A percentile compares a stretch with the other conserved stretches of the same genome.
phyloP scores from a whole-genome alignment of 2,797 vertebrate genomes.

The Amblyopsis hoosieri region DNA sequence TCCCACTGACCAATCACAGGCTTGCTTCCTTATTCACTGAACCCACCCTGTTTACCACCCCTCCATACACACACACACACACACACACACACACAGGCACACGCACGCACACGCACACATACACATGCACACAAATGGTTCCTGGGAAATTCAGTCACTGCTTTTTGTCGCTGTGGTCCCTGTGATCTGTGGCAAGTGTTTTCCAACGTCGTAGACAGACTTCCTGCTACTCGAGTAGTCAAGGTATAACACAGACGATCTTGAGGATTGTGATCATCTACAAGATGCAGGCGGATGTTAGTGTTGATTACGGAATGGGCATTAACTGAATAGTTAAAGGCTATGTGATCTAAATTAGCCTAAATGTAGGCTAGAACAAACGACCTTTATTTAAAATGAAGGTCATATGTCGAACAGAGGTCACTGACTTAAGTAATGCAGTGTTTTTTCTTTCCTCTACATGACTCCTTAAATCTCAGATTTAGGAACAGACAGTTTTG shows the following conservation, averaged over 20 bases:
- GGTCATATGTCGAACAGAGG: conserved; percentile 24
- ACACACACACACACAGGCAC: neutral
- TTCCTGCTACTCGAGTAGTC: too few relatives aligned
- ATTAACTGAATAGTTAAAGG: neutral
- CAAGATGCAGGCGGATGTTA: neutral
- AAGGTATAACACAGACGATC: neutral
- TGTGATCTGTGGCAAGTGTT: neutral
- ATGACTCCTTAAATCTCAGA: neutral
- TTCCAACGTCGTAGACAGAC: neutral
- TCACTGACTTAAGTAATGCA: too few relatives aligned
- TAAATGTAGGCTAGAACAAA: conserved; percentile 60
- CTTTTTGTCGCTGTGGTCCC: neutral
- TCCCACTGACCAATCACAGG: conserved; percentile 53
- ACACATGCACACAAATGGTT: neutral
- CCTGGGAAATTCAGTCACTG: neutral
- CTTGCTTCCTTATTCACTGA: conserved; percentile 62
- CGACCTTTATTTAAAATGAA: conserved; percentile 54
- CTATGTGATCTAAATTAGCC: conserved; percentile 32
- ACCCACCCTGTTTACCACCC: conserved; percentile 24
- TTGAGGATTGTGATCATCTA: neutral
- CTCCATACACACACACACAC: conserved; percentile 16
- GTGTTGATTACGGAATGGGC: conserved; percentile 8
- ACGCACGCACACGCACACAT: too few relatives aligned
- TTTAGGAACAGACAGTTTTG: neutral
- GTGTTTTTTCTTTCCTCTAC: neutral